phyloP scores from a whole-genome alignment of 2,888 invertebrate genomes.

The Lasioglossum lativentre region DNA sequence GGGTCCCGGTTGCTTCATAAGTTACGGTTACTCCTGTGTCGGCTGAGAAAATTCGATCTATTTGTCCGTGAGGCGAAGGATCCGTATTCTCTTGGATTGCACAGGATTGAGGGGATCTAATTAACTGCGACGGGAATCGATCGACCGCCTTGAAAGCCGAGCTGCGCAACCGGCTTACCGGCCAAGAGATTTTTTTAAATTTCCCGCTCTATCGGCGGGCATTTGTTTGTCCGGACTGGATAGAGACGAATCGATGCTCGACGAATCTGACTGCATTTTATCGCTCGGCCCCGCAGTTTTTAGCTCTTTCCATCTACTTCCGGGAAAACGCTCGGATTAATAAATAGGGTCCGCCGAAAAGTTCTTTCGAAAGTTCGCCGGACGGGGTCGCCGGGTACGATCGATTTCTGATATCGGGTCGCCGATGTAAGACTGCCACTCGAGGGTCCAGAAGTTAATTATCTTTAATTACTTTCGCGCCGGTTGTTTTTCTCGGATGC shows the following conservation, averaged over 20 bases:
- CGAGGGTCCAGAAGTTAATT: background rate
- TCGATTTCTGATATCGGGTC: conserved; percentile 1
- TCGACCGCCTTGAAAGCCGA: conserved; percentile 26
- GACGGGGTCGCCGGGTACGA: background rate
- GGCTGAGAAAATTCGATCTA: conserved; percentile 46
- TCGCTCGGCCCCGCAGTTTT: background rate
- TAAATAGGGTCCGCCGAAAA: background rate
- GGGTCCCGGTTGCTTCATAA: conserved; percentile 28
- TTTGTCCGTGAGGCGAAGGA: conserved; percentile 34
- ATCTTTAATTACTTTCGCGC: background rate
- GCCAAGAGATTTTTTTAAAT: conserved; percentile 19
- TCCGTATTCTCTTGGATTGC: conserved; percentile 28
- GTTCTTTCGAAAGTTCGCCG: background rate
- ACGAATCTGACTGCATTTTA: background rate
- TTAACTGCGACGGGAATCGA: conserved; percentile 48
- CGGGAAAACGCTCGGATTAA: conserved; percentile 6
- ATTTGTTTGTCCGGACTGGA: conserved; percentile 28
- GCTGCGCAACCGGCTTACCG: conserved; percentile 14
- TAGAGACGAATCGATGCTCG: conserved; percentile 27
- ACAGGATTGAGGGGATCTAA: conserved; percentile 41
- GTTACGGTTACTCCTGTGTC: conserved; percentile 24
- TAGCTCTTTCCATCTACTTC: background rate
- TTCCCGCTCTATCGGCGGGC: background rate
- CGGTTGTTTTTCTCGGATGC: background rate
- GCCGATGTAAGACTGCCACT: background rate